Evolutionary conservation across 2,113 vertebrate species (phyloP), one percentile per base, ranked within the genome.

Genomic region (Podocnemis expansa): DNA sequence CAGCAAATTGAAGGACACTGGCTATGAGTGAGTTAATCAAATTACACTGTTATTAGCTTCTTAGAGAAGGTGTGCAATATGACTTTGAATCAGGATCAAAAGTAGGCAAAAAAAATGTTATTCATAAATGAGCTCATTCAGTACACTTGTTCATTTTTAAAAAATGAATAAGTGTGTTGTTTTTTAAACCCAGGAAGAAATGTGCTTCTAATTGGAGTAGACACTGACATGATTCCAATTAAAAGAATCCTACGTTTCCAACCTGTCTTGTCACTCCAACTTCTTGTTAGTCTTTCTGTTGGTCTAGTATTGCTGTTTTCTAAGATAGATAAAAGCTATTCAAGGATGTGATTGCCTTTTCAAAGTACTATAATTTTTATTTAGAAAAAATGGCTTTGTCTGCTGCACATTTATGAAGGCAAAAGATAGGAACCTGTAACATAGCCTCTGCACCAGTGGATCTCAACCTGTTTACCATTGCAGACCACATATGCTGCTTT

Each of bases 1-100:
- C 45, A 31, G 56, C 34, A 0, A 0, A 14, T 56, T 43, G 2
- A 67, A 38, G 6, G 24, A 11, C 51, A 41, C 84, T 49, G 75
- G 14, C 5, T 80, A 8, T 19, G 60, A 87, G 49, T 4, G 60
- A 54, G 4, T 4, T 0, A 1, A 22, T 67, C 17, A 41, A 34
- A 41, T 80, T 51, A 11, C 52, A 6, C 47, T 29, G 31, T n/a
- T 27, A 76, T 49, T 21, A n/a, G 47, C 24, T 84, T 84, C 6
- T 49, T 29, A n/a, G 41, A 9, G 1, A 0, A 1, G 25, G 10
- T 34, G 58, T 24, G 52, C 8, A 22, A 63, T 27, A 75, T 45
- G 2, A 0, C 24, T 87, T 79, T 34, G 34, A 78, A 70, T 67
- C 51, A 34, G 38, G 52, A 25, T 9, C 2, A 8, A 0, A 10